Percentiles rank a stretch among this genome's conserved stretches.
These are phyloP conservation scores for Neoitamus cyanurus DNA, from an alignment of 2,888 invertebrate species.

Conservation along the genomic window DNA sequence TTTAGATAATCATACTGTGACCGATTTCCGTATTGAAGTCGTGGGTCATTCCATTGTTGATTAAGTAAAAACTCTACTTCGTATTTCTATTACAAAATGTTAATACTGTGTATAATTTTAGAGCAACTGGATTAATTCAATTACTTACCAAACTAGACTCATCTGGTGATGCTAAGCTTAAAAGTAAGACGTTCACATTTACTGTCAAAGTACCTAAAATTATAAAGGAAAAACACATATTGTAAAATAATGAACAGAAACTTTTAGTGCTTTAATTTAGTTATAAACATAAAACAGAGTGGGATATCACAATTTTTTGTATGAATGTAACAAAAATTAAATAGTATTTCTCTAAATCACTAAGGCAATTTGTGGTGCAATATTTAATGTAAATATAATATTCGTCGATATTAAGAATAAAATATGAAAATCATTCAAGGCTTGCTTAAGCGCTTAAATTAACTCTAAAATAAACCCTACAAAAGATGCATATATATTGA, in stretches of 20 bases:
- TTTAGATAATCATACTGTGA: slow-evolving; percentile 89
- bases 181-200: slow-evolving; percentile 92
- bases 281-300: no score
- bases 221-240: slow-evolving; percentile 57
- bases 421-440: no score
- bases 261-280: background rate
- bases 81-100: slow-evolving; percentile 81
- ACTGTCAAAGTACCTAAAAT: slow-evolving; percentile 88
- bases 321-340: no score
- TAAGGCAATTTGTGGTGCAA: no score
- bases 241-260: background rate
- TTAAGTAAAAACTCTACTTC: slow-evolving; percentile 94
- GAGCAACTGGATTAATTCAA: background rate
- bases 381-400: no score
- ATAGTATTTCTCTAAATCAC: no score
- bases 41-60: slow-evolving; percentile 93
- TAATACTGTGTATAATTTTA: slow-evolving; percentile 1
- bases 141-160: slow-evolving; percentile 92
- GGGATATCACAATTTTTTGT: no score
- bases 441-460: no score
- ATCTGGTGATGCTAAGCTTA: slow-evolving; percentile 94
- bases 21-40: slow-evolving; percentile 88
- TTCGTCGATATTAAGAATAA: no score
- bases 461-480: no score
- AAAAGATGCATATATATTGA: no score